A percentile compares a stretch with the other conserved stretches of the same genome.
Evolutionary conservation across 2,113 vertebrate genomes (phyloP).

Genomic region (Paralichthys olivaceus): DNA sequence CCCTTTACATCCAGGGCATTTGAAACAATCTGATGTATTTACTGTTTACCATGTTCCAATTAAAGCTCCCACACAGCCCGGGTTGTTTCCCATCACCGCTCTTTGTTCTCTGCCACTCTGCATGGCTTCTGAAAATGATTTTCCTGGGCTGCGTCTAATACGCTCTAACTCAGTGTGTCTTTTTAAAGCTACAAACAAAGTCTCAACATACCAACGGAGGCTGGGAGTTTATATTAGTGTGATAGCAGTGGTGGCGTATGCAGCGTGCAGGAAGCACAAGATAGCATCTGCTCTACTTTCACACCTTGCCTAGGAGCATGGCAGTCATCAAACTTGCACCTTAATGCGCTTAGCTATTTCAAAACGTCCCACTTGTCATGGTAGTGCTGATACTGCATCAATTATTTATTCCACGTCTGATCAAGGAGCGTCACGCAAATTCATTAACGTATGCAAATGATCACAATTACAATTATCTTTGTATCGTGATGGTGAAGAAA

Average conservation of each 20-base stretch:
- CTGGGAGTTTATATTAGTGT: constrained; percentile 44
- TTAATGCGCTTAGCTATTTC: constrained; percentile 76
- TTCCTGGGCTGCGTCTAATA: constrained; percentile 27
- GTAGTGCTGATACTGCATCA: constrained; percentile 81
- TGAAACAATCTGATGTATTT: constrained; percentile 77
- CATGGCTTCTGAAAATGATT: constrained; percentile 29
- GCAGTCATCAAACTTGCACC: constrained; percentile 73
- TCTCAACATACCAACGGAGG: constrained; percentile 17
- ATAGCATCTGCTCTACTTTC: constrained; percentile 77
- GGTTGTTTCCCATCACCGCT: constrained; percentile 42
- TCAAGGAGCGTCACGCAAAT: constrained; percentile 81
- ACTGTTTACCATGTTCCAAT: constrained; percentile 80
- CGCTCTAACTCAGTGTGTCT: background rate
- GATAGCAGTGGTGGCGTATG: constrained; percentile 35
- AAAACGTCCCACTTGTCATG: constrained; percentile 75
- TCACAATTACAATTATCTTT: constrained; percentile 85
- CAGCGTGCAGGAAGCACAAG: constrained; percentile 35
- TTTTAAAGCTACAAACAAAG: constrained; percentile 38
- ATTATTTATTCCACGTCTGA: constrained; percentile 84
- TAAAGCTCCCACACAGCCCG: constrained; percentile 64
- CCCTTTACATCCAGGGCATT: constrained; percentile 68
- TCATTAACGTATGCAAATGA: constrained; percentile 87
- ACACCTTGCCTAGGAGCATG: constrained; percentile 67
- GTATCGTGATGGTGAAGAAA: constrained; percentile 79
- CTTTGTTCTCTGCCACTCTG: constrained; percentile 55